phyloP scores from a whole-genome alignment of 1,140 invertebrate species.

The Drosophila repletoides region DNA sequence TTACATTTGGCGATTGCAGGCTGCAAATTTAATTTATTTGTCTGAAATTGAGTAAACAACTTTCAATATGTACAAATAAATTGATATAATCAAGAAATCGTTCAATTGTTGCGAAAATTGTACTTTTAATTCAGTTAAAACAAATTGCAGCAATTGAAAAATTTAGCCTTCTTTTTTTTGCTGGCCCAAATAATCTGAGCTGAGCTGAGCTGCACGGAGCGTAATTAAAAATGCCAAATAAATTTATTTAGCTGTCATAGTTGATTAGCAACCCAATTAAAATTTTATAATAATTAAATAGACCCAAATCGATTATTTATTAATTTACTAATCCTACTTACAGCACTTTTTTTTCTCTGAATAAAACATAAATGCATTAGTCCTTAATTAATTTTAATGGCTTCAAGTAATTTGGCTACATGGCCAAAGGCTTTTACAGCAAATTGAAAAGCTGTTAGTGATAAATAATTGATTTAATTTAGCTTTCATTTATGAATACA shows the following conservation, averaged over 20 bases:
- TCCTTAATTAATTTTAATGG: conserved; percentile 3
- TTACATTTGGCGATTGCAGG: conserved; percentile 11
- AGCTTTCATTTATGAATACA: too few relatives aligned
- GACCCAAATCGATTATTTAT: background rate
- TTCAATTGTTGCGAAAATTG: background rate
- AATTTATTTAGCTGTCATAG: background rate
- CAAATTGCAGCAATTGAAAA: background rate
- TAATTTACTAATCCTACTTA: background rate
- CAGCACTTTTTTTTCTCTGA: background rate
- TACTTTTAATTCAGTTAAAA: background rate
- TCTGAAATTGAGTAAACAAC: conserved; percentile 25
- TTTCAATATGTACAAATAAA: conserved; percentile 8
- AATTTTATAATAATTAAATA: conserved; percentile 7
- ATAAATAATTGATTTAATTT: too few relatives aligned
- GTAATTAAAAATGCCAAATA: background rate
- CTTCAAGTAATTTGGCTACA: background rate
- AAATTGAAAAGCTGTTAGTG: too few relatives aligned
- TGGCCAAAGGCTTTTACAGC: too few relatives aligned
- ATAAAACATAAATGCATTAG: background rate
- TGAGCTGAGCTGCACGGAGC: too few relatives aligned
- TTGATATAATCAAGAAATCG: background rate
- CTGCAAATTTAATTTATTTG: conserved; percentile 37
- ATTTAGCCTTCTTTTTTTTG: background rate
- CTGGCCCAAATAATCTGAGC: too few relatives aligned
- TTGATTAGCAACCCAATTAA: conserved; percentile 10